Base-by-base conservation (phyloP, 2,797 vertebrate species). In the Argyrosomus regius region DNA sequence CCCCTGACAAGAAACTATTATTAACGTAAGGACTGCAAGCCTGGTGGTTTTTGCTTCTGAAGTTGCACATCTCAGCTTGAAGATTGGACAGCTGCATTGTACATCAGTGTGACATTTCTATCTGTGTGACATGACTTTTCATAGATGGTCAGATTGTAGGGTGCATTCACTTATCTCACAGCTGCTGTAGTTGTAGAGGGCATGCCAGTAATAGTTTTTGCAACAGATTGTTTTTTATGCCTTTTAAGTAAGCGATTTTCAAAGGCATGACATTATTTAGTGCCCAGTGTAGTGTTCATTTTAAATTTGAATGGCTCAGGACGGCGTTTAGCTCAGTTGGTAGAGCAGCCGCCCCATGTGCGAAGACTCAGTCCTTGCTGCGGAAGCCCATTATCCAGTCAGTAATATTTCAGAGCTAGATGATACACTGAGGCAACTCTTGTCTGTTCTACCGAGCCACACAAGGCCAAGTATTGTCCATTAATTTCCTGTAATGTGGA, bases 1-100 rank as follows among this genome's bases (percentile, higher is more conserved):
- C 78, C 72, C 81, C 61, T 76, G 78, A 90, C 84, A 81, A 70
- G 79, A 75, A 86, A 65, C 73, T 80, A 74, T 86, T 90, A 88
- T 87, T 79, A 85, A 86, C 41, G 46, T 49, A 56, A 74, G 59
- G 84, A 80, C 67, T 78, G 79, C 89, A 84, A 80, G 69, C 75
- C 60, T 63, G 50, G 80, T 80, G 80, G 6, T 86, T 88, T 88
- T 80, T 72, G 63, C 28, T 10, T 78, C 56, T 82, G 71, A 84
- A 77, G 83, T 73, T 89, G 87, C 77, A 85, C 75, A 56, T 80
- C 59, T 81, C 72, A 80, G 83, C 82, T 66, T 53, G 72, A 77
- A 68, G 39, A 80, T n/a, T 57, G 53, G 77, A 82, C 72, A 63
- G 67, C 80, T 83, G 70, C 59, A 53, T 28, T 82, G 80, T 65